Conservation (phyloP, 2,888 invertebrate species). For the Griposia aprilina region DNA sequence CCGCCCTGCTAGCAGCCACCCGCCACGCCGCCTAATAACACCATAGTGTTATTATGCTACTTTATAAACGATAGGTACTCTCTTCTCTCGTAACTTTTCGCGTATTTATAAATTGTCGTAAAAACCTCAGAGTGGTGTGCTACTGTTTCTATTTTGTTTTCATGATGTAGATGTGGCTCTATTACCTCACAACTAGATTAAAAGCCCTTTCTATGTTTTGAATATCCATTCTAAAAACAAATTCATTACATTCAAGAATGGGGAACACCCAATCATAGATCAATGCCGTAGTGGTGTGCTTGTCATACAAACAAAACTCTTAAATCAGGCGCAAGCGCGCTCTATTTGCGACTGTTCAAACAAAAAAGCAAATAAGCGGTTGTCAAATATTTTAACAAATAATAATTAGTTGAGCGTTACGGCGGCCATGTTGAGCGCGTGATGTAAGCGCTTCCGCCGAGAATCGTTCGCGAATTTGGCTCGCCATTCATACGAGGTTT, state of each 20-base stretch:
- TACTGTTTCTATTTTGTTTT: slow-evolving; percentile 27
- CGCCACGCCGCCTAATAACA: slow-evolving; percentile 64
- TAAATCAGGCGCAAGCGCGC: slow-evolving; percentile 27
- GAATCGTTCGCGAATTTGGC: slow-evolving; percentile 78
- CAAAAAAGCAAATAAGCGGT: slow-evolving; percentile 47
- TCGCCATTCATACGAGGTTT: slow-evolving; percentile 87
- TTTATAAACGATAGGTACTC: slow-evolving; percentile 56
- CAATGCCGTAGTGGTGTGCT: slow-evolving; percentile 14
- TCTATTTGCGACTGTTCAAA: slow-evolving; percentile 49
- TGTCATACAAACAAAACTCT: slow-evolving; percentile 25
- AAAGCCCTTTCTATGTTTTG: slow-evolving; percentile 3
- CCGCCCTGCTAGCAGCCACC: slow-evolving; percentile 60
- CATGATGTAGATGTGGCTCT: slow-evolving; percentile 1
- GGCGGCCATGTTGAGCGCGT: slow-evolving; percentile 74
- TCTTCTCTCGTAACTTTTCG: slow-evolving; percentile 50
- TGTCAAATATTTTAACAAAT: slow-evolving; percentile 66
- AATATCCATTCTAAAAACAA: not conserved
- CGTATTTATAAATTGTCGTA: slow-evolving; percentile 31
- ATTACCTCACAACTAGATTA: not conserved
- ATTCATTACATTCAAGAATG: not conserved
- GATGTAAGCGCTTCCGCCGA: slow-evolving; percentile 83
- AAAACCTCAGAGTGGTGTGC: slow-evolving; percentile 20
- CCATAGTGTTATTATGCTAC: slow-evolving; percentile 61
- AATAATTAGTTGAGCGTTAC: slow-evolving; percentile 61
- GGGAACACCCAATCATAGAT: slow-evolving; percentile 19